These are phyloP conservation scores for Phorcus lineatus DNA, from an alignment of 2,888 invertebrate species.

Conservation along the genomic window DNA sequence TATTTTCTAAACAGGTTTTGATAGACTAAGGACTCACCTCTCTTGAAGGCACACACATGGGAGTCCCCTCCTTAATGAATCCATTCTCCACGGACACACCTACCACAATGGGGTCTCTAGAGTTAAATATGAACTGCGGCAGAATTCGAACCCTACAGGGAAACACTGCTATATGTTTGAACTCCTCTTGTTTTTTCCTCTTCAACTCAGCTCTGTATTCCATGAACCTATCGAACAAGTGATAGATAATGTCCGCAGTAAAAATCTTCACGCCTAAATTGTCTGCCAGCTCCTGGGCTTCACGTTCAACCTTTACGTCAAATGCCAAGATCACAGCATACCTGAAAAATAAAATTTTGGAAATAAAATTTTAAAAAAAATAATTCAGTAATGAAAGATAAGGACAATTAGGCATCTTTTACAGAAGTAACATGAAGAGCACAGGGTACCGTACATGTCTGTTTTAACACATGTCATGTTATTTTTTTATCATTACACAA, in stretches of 20 bases:
- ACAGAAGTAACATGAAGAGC: too few species aligned
- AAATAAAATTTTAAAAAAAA: not conserved
- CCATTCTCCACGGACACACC: conserved; percentile 98
- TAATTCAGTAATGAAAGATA: not conserved
- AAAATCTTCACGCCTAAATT: conserved; percentile 89
- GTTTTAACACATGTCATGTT: too few species aligned
- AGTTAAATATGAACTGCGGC: conserved; percentile 96
- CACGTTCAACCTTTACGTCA: conserved; percentile 97
- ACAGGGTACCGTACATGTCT: too few species aligned
- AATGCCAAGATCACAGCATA: conserved; percentile 99
- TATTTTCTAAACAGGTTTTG: too few species aligned
- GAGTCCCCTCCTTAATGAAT: conserved; percentile 95
- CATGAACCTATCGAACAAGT: conserved; percentile 97
- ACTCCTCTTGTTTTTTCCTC: conserved; percentile 93
- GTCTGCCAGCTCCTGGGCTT: conserved; percentile 98
- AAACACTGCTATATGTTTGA: conserved; percentile 97
- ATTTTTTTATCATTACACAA: too few species aligned
- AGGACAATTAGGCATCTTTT: not conserved
- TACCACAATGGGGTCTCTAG: conserved; percentile 97
- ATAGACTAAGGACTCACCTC: conserved; percentile 82
- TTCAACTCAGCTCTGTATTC: conserved; percentile 87
- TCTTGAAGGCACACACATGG: conserved; percentile 96
- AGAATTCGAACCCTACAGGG: conserved; percentile 87
- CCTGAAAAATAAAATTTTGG: conserved; percentile 76
- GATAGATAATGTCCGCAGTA: conserved; percentile 98